Evolutionary conservation across 2,797 vertebrate genomes (phyloP).

Genomic region (Pipistrellus pygmaeus): DNA sequence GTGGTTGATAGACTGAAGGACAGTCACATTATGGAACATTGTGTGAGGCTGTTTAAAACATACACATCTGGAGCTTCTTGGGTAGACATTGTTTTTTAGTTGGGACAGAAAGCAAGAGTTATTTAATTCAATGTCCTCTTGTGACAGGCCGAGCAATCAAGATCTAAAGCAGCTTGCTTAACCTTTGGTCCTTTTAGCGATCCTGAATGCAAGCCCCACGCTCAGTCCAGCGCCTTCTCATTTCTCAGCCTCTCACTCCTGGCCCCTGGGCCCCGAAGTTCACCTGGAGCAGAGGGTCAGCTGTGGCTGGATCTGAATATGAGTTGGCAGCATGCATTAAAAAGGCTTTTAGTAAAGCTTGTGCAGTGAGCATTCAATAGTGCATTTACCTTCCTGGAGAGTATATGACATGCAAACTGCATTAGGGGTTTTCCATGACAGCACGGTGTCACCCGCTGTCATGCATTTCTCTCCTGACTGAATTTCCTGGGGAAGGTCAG

Average conservation of each 20-base stretch:
- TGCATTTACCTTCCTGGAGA: neutral
- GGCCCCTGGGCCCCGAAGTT: fast-evolving
- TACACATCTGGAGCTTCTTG: neutral
- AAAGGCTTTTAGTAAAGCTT: conserved; percentile 58
- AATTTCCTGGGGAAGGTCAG: conserved; percentile 83
- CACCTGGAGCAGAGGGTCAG: neutral
- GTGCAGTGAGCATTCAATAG: conserved; percentile 56
- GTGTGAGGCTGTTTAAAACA: neutral
- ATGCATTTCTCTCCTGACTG: conserved; percentile 68
- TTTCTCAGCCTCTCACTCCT: fast-evolving
- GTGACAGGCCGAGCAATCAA: neutral
- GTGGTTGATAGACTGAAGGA: neutral
- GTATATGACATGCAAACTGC: conserved; percentile 74
- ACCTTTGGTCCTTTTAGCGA: neutral
- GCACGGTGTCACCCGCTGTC: conserved; percentile 29
- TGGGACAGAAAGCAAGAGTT: neutral
- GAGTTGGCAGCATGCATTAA: neutral
- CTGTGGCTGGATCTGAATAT: neutral
- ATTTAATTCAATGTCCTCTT: neutral
- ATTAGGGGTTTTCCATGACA: conserved; percentile 75
- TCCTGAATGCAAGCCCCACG: neutral
- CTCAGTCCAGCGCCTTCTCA: fast-evolving
- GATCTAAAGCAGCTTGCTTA: neutral
- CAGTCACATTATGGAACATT: neutral
- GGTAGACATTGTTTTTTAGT: neutral